Base-by-base conservation (phyloP, 2,888 invertebrate species). In the Seladonia tumulorum region DNA sequence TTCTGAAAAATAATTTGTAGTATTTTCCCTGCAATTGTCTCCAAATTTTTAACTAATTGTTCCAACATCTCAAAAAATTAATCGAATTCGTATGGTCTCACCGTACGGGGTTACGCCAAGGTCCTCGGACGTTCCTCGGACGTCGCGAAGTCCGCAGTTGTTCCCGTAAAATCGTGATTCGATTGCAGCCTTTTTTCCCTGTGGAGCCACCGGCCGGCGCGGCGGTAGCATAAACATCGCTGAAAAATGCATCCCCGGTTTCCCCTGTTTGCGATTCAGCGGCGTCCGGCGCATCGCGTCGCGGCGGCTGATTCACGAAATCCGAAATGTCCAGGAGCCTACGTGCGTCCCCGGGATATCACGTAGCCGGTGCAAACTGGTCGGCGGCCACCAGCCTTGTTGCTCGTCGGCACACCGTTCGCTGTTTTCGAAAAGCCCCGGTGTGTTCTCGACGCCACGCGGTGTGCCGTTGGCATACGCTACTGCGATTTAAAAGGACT, bases 401-500 rank as follows among this genome's bases (percentile, higher is more conserved):
- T 53, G 16, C 39, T 29, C 35, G 29, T 22, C 10, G 76, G 16
- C 22, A n/a, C 68, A 68, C 57, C 29, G 49, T 73, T 60, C 70
- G n/a, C 68, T 85, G 88, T 88, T 92, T 91, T 90, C 89, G 90
- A 88, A 90, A 91, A 90, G 88, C 89, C 91, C 90, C 88, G 90
- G 83, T 89, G 83, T 89, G 57, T 81, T 85, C 80, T 85, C 82
- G 79, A 86, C 87, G 87, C 22, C 53, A 2, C 53, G 22, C 53
- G 0, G 22, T 22, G 57, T n/a, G 57, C n/a, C 57, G 57, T 12
- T n/a, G 12, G 83, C 89, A 60, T 82, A 86, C 90, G 88, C 90
- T 90, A 89, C 66, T 18, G 85, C 90, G 90, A 91, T 91, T 92
- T 91, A 91, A 92, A 90, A 91, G 90, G 90, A 88, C 89, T 90